phyloP scores from a whole-genome alignment of 2,113 vertebrate species.

The Pseudopodoces humilis region DNA sequence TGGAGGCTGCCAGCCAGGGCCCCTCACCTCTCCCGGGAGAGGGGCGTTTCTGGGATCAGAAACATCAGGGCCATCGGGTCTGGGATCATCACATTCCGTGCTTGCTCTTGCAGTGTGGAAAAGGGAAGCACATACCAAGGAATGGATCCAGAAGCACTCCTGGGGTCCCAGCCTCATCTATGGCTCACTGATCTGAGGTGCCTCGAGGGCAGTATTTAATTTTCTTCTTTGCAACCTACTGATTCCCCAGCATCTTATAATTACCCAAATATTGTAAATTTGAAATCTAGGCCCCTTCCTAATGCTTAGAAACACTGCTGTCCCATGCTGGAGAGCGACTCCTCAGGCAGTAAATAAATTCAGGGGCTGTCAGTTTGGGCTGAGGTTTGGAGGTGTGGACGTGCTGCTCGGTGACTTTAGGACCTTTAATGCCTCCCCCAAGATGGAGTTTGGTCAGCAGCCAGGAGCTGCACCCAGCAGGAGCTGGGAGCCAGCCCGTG shows the following conservation, averaged over 20 bases:
- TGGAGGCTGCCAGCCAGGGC: background rate
- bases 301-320: fast-evolving
- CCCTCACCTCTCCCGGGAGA: background rate
- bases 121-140: background rate
- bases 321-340: fast-evolving
- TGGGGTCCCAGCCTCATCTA: background rate
- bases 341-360: background rate
- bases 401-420: background rate
- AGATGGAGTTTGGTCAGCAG: background rate
- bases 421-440: background rate
- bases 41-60: background rate
- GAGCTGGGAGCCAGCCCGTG: conserved; percentile 4
- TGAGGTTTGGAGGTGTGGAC: background rate
- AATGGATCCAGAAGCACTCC: background rate
- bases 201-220: fast-evolving
- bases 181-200: fast-evolving
- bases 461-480: conserved; percentile 39
- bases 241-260: background rate
- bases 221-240: background rate
- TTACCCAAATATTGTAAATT: background rate
- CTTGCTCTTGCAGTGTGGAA: background rate
- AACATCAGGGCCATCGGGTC: fast-evolving
- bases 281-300: background rate
- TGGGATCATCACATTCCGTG: fast-evolving
- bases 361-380: background rate